A percentile compares a stretch with the other conserved stretches of the same genome.
Conservation (phyloP, 2,797 vertebrate species). For the Sparus aurata region DNA sequence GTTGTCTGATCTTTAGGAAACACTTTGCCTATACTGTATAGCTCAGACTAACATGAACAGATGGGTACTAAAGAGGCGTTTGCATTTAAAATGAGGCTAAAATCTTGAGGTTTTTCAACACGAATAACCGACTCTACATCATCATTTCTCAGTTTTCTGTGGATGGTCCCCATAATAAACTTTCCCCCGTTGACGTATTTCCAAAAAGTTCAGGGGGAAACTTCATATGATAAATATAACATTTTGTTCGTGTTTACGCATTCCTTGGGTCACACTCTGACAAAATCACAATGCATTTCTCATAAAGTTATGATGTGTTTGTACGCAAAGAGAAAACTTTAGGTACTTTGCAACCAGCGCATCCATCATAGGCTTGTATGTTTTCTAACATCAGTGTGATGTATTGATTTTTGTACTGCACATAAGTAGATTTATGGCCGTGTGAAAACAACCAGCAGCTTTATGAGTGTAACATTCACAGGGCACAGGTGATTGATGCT, state of each 20-base stretch:
- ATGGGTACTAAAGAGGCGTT: constrained; percentile 11
- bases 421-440: constrained; percentile 68
- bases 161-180: constrained; percentile 20
- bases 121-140: constrained; percentile 25
- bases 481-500: constrained; percentile 79
- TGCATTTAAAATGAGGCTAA: constrained; percentile 12
- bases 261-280: constrained; percentile 45
- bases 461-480: constrained; percentile 74
- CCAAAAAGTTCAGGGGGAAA: constrained; percentile 24
- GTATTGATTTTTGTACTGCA: constrained; percentile 68
- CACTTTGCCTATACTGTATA: background rate
- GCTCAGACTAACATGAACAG: constrained; percentile 29
- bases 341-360: constrained; percentile 49
- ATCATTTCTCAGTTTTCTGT: constrained; percentile 26
- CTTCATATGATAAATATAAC: constrained; percentile 38
- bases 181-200: constrained; percentile 20
- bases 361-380: constrained; percentile 72
- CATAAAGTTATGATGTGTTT: constrained; percentile 54
- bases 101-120: constrained; percentile 1
- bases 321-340: constrained; percentile 58
- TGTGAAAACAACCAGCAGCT: constrained; percentile 73
- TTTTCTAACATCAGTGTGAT: constrained; percentile 73
- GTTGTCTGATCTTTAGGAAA: constrained; percentile 12
- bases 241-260: constrained; percentile 53
- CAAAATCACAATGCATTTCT: constrained; percentile 45